Evolutionary conservation across 2,888 invertebrate genomes (phyloP).

Genomic region (Erebia epiphron): DNA sequence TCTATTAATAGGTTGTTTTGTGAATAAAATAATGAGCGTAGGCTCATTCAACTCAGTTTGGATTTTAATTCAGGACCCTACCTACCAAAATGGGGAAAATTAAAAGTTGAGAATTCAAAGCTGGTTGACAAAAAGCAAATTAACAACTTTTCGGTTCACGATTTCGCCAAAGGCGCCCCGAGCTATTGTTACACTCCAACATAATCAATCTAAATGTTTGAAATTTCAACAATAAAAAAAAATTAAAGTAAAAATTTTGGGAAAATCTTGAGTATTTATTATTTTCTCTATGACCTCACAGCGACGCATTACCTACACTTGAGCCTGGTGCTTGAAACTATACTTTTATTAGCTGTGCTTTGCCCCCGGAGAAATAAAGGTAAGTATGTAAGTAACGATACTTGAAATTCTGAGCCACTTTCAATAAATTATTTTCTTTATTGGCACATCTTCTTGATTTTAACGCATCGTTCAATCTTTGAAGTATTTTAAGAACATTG

Average conservation of each 20-base stretch:
- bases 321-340: not conserved
- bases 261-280: not conserved
- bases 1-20: not conserved
- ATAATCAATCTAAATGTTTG: slow-evolving; percentile 8
- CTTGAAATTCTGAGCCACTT: too few relatives aligned
- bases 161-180: slow-evolving; percentile 1
- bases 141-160: slow-evolving; percentile 13
- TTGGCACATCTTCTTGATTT: too few relatives aligned
- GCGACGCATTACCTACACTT: not conserved
- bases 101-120: slow-evolving; percentile 17
- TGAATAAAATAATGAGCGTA: not conserved
- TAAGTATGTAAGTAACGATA: too few relatives aligned
- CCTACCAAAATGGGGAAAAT: not conserved
- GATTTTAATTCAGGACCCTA: not conserved
- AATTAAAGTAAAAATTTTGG: slow-evolving; percentile 2
- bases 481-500: too few relatives aligned
- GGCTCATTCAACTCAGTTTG: not conserved
- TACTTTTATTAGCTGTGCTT: too few relatives aligned
- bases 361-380: too few relatives aligned
- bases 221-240: slow-evolving; percentile 11
- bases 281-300: not conserved
- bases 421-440: too few relatives aligned
- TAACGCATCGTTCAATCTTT: too few relatives aligned
- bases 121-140: slow-evolving; percentile 14
- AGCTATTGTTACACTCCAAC: slow-evolving; percentile 16